phyloP scores from a whole-genome alignment of 2,888 invertebrate species.

The Megamerina dolium region DNA sequence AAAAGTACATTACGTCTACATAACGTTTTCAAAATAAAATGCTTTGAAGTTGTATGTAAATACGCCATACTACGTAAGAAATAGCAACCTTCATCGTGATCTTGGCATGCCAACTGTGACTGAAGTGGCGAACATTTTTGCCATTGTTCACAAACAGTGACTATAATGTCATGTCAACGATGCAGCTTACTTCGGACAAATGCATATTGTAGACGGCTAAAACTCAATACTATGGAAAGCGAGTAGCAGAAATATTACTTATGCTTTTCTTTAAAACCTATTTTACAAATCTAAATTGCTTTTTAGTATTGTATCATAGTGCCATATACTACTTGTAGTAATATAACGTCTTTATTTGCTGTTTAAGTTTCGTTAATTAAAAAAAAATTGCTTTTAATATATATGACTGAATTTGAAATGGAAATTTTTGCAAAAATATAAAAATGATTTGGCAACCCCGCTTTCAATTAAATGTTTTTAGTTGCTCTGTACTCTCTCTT shows the following conservation, averaged over 20 bases:
- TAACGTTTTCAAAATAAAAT: slow-evolving; percentile 8
- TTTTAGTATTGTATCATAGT: too few species aligned
- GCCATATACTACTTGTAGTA: too few species aligned
- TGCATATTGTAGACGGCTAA: neutral
- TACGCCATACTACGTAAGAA: slow-evolving; percentile 5
- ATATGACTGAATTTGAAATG: too few species aligned
- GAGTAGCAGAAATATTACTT: too few species aligned
- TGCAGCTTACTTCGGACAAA: neutral
- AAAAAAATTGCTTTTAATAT: too few species aligned
- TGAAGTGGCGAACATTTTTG: slow-evolving; percentile 5
- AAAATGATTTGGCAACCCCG: too few species aligned
- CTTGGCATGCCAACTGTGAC: slow-evolving; percentile 1
- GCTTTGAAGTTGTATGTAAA: slow-evolving; percentile 7
- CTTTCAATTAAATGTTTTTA: too few species aligned
- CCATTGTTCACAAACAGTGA: neutral
- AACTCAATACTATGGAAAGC: neutral
- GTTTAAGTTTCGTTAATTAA: too few species aligned
- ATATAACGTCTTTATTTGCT: too few species aligned
- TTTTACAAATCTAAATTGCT: too few species aligned
- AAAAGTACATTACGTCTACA: slow-evolving; percentile 10
- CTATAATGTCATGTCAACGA: neutral
- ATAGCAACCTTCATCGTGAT: neutral
- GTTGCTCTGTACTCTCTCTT: neutral
- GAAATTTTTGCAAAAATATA: too few species aligned
- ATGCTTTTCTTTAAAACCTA: too few species aligned